Conservation (phyloP, 2,888 invertebrate genomes). For the Watsonalla cultraria region DNA sequence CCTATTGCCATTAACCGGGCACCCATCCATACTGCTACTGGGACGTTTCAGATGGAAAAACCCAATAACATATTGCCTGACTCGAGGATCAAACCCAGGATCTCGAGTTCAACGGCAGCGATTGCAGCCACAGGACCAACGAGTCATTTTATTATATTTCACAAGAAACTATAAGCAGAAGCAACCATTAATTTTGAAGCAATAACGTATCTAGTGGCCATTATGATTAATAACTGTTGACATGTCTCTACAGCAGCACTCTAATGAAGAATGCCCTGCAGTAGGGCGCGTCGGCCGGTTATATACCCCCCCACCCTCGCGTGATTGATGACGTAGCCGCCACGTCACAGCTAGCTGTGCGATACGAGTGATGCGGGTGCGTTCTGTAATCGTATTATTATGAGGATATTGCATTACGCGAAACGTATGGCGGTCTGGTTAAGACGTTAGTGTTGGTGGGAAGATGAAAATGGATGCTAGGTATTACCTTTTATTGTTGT, state of each 20-base stretch:
- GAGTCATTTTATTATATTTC: no score
- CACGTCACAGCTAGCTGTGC: slow-evolving; percentile 44
- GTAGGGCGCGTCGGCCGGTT: slow-evolving; percentile 32
- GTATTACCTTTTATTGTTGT: background rate
- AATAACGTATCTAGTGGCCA: background rate
- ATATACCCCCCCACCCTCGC: slow-evolving; percentile 37
- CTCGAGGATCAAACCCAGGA: no score
- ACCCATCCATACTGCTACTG: no score
- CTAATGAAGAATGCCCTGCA: slow-evolving; percentile 60
- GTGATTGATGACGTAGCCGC: slow-evolving; percentile 67
- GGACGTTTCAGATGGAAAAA: no score
- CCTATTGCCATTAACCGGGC: no score
- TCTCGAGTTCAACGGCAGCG: no score
- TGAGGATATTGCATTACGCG: slow-evolving; percentile 12
- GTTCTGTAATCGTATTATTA: slow-evolving; percentile 51
- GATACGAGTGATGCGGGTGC: slow-evolving; percentile 53
- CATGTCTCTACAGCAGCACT: slow-evolving; percentile 40
- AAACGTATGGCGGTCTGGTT: background rate
- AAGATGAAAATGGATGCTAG: background rate
- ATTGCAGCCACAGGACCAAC: no score
- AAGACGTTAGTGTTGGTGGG: background rate
- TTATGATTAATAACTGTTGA: slow-evolving; percentile 25
- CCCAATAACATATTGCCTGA: no score
- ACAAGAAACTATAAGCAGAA: no score
- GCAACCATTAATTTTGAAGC: background rate